Conservation (phyloP, 2,888 invertebrate genomes). For the Callimorpha dominula region DNA sequence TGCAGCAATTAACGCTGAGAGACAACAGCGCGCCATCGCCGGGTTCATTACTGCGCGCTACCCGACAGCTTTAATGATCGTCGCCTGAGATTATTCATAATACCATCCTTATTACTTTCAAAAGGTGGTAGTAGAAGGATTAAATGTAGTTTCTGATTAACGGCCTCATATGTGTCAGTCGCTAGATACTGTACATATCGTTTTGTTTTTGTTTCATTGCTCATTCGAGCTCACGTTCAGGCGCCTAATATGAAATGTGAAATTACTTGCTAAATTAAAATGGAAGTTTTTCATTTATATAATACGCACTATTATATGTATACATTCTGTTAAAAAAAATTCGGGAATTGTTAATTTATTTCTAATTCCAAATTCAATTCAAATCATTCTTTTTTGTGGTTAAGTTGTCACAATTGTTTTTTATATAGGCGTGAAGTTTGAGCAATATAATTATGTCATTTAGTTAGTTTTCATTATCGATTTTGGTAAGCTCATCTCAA, state of each 20-base stretch:
- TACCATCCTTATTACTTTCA: slow-evolving; percentile 50
- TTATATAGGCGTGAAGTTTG: no score
- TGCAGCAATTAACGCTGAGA: slow-evolving; percentile 70
- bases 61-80: slow-evolving; percentile 65
- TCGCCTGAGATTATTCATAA: slow-evolving; percentile 54
- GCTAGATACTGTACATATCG: neutral
- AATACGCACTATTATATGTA: no score
- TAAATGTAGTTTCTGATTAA: slow-evolving; percentile 6
- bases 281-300: no score
- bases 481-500: no score
- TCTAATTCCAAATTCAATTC: no score
- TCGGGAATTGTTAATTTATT: no score
- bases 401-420: no score
- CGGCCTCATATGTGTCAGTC: neutral
- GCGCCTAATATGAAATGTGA: neutral
- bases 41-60: slow-evolving; percentile 66
- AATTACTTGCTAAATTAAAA: no score
- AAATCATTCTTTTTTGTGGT: no score
- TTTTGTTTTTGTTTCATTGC: neutral
- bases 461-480: no score
- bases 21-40: slow-evolving; percentile 62
- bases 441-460: no score
- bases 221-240: neutral
- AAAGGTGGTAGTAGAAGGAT: slow-evolving; percentile 39
- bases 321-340: no score